phyloP scores from a whole-genome alignment of 1,140 invertebrate genomes.

The Aplysia californica region DNA sequence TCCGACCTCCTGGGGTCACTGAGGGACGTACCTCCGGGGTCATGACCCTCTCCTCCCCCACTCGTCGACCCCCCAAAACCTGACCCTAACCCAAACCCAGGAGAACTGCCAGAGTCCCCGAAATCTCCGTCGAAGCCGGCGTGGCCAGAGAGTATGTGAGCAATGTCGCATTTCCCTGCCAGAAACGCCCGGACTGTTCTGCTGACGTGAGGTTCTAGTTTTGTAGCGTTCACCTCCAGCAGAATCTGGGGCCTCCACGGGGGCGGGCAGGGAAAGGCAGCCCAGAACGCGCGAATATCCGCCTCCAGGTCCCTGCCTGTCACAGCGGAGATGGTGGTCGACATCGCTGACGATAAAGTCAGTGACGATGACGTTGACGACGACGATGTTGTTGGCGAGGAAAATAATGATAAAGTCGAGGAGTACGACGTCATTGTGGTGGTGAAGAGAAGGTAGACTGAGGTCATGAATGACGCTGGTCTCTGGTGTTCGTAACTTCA shows the following conservation, averaged over 20 bases:
- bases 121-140: neutral
- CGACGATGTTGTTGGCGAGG: neutral
- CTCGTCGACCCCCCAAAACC: neutral
- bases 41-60: neutral
- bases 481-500: too few relatives aligned
- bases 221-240: conserved; percentile 2
- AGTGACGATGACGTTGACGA: conserved; percentile 6
- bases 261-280: conserved; percentile 35
- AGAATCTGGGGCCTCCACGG: conserved; percentile 32
- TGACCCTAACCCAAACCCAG: neutral
- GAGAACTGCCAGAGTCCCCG: neutral
- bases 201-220: neutral
- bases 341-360: neutral
- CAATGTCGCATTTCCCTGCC: conserved; percentile 20
- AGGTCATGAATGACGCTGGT: too few relatives aligned
- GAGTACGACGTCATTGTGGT: too few relatives aligned
- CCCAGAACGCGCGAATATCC: conserved; percentile 28
- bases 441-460: too few relatives aligned
- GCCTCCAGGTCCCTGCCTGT: neutral
- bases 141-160: neutral
- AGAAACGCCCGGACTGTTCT: conserved; percentile 4
- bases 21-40: neutral
- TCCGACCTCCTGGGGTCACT: neutral
- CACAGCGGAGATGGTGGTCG: neutral
- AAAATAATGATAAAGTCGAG: neutral